These are phyloP conservation scores for Xiphophorus maculatus DNA, from an alignment of 2,113 vertebrate species.

Conservation along the genomic window DNA sequence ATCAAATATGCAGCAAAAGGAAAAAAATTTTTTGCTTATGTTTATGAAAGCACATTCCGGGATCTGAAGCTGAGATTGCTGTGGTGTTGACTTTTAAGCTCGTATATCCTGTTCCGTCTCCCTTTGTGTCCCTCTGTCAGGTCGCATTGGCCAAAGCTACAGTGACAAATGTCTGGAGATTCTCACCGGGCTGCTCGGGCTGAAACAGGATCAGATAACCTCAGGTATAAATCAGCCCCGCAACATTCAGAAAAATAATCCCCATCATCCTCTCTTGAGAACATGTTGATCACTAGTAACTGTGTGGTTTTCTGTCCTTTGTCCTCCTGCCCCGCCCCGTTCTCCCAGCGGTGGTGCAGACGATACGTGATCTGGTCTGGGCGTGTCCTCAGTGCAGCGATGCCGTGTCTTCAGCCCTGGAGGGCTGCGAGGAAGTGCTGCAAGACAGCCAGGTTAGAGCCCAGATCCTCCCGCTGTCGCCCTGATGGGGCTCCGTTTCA, in stretches of 20 bases:
- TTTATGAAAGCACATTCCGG: no score
- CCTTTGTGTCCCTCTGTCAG: constrained; percentile 66
- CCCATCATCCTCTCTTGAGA: no score
- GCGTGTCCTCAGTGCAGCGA: constrained; percentile 89
- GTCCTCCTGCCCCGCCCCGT: neutral
- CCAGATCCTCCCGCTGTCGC: no score
- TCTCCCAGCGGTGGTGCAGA: constrained; percentile 87
- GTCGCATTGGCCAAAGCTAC: constrained; percentile 90
- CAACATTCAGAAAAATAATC: neutral
- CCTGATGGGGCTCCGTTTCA: no score
- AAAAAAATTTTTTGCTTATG: no score
- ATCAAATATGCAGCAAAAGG: no score
- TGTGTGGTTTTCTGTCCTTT: neutral
- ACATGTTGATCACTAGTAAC: neutral
- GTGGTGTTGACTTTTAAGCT: neutral
- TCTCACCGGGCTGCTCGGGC: constrained; percentile 87
- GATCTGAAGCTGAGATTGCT: no score
- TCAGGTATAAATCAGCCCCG: constrained; percentile 81
- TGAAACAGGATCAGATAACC: constrained; percentile 93
- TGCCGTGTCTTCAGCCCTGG: constrained; percentile 86
- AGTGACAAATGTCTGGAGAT: constrained; percentile 90
- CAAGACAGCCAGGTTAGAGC: constrained; percentile 86
- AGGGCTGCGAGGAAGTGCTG: constrained; percentile 87
- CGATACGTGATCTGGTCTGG: constrained; percentile 93
- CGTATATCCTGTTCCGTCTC: neutral